Evolutionary conservation across 2,797 vertebrate species (phyloP).

Genomic region (Columba guinea): DNA sequence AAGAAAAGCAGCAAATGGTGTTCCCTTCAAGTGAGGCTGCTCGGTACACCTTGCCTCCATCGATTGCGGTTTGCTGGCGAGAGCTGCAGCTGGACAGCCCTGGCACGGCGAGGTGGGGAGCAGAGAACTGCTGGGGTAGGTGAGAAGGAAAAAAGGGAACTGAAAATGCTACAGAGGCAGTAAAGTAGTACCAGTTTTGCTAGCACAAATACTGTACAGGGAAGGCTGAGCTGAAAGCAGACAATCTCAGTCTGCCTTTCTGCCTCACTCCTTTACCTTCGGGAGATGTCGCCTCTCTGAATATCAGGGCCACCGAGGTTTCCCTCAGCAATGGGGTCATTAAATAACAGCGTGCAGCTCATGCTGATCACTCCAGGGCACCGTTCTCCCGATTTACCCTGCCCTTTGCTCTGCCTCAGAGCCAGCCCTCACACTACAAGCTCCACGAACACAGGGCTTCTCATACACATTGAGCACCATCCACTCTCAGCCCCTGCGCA

Average conservation of each 20-base stretch:
- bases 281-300: not conserved
- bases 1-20: not conserved
- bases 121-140: not conserved
- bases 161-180: not conserved
- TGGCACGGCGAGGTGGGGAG: not conserved
- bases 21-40: not conserved
- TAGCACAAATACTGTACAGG: accelerated
- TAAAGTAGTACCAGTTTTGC: not conserved
- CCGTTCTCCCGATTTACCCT: not conserved
- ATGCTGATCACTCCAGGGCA: not conserved
- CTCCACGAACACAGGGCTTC: not conserved
- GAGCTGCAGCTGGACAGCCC: not conserved
- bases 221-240: not conserved
- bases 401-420: not conserved
- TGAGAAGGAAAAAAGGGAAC: not conserved
- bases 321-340: not conserved
- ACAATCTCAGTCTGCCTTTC: not conserved
- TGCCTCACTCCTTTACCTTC: not conserved
- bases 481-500: not conserved
- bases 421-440: not conserved
- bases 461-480: not conserved
- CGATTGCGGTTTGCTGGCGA: accelerated
- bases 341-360: not conserved
- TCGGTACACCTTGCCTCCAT: not conserved
- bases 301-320: not conserved